Evolutionary conservation across 2,888 invertebrate genomes (phyloP).

Genomic region (Phlogophora meticulosa): DNA sequence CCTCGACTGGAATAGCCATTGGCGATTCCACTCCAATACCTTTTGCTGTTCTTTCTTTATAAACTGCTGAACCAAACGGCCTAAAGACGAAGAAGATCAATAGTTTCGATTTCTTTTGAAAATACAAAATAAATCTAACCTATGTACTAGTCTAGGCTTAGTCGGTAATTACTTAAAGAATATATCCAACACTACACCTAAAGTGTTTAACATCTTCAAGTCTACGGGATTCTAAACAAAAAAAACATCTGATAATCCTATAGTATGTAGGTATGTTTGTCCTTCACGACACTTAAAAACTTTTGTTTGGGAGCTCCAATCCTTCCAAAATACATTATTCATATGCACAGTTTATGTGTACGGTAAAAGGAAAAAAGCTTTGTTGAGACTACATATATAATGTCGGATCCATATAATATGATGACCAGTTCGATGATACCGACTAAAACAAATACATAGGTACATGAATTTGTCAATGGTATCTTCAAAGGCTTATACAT

Average conservation of each 20-base stretch:
- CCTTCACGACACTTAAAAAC: conserved; percentile 44
- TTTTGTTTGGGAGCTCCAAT: conserved; percentile 53
- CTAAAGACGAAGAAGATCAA: conserved; percentile 11
- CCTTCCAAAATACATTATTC: conserved; percentile 62
- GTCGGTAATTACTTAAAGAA: not conserved
- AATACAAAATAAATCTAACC: conserved; percentile 20
- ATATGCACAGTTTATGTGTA: conserved; percentile 49
- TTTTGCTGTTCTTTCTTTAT: conserved; percentile 53
- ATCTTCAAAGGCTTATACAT: conserved; percentile 21
- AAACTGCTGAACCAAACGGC: conserved; percentile 23
- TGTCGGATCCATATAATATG: conserved; percentile 20
- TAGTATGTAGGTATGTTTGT: conserved; percentile 25
- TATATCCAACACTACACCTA: not conserved
- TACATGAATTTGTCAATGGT: conserved; percentile 8
- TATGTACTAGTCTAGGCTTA: conserved; percentile 20
- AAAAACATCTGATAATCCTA: no score
- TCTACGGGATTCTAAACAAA: no score
- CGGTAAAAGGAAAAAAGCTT: conserved; percentile 28
- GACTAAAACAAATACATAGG: not conserved
- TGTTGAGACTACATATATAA: conserved; percentile 21
- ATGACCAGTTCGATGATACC: conserved; percentile 19
- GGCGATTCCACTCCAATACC: conserved; percentile 70
- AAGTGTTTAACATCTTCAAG: not conserved
- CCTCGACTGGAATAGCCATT: conserved; percentile 76
- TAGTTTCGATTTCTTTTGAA: conserved; percentile 32